Percentiles rank a stretch among this genome's conserved stretches.
Conservation (phyloP, 1,140 invertebrate genomes). For the Aphidius gifuensis region DNA sequence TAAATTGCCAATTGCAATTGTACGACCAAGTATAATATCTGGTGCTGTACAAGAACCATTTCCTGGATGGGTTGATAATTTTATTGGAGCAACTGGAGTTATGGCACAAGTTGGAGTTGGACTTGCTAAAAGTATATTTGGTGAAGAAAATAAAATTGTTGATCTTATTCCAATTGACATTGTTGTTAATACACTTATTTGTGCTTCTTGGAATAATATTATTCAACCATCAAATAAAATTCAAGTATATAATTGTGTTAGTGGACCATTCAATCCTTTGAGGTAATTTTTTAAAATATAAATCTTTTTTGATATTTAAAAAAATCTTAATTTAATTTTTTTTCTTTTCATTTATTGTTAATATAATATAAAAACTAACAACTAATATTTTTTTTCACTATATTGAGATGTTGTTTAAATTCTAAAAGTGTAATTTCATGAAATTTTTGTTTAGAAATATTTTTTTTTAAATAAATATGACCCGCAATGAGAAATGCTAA, state of each 20-base stretch:
- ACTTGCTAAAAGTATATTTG: slow-evolving; percentile 78
- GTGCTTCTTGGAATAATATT: slow-evolving; percentile 74
- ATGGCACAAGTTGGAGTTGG: slow-evolving; percentile 84
- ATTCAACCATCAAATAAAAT: slow-evolving; percentile 59
- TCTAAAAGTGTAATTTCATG: no score
- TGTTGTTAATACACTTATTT: slow-evolving; percentile 84
- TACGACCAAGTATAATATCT: slow-evolving; percentile 87
- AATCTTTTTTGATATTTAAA: no score
- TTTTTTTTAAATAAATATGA: no score
- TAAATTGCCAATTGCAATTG: slow-evolving; percentile 80
- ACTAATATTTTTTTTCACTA: no score
- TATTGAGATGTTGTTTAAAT: no score
- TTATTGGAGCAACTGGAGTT: slow-evolving; percentile 78
- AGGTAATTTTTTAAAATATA: no score
- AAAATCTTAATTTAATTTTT: no score
- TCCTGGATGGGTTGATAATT: slow-evolving; percentile 93
- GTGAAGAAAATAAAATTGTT: slow-evolving; percentile 67
- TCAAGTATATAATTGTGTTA: slow-evolving; percentile 86
- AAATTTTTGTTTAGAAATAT: no score
- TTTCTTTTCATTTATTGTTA: no score
- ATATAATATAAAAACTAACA: slow-evolving; percentile 9
- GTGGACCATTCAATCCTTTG: slow-evolving; percentile 78
- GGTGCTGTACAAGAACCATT: slow-evolving; percentile 73
- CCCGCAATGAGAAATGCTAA: no score
- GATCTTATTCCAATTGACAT: slow-evolving; percentile 90